A percentile compares a stretch with the other conserved stretches of the same genome.
These are phyloP conservation scores for Antedon mediterranea DNA, from an alignment of 53 echinoderm and acorn worm genomes.

Conservation along the genomic window DNA sequence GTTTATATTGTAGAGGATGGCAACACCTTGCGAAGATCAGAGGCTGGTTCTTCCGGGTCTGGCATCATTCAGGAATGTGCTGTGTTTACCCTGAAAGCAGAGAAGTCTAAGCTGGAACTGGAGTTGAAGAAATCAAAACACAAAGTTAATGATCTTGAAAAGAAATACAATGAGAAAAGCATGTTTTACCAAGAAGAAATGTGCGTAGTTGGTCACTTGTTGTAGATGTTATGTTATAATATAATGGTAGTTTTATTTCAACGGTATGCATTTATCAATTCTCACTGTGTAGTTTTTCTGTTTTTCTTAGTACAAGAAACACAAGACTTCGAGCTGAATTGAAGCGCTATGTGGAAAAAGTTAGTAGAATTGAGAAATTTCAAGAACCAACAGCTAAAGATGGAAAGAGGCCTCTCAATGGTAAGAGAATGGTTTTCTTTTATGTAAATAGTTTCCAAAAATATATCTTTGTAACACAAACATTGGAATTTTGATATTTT, in stretches of 20 bases:
- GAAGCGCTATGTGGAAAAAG: neutral
- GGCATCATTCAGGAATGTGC: slow-evolving; percentile 35
- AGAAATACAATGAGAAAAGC: slow-evolving; percentile 19
- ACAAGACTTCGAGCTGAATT: neutral
- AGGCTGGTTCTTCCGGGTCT: slow-evolving; percentile 13
- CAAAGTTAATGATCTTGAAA: slow-evolving; percentile 12
- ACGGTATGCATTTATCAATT: too few species aligned
- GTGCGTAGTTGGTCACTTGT: neutral
- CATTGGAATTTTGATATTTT: too few species aligned
- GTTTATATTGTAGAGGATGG: neutral
- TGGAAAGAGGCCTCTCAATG: neutral
- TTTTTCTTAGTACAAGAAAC: neutral
- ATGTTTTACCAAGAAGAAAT: neutral
- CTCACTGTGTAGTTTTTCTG: too few species aligned
- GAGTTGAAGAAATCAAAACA: slow-evolving; percentile 15
- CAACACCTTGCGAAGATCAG: neutral
- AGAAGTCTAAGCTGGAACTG: slow-evolving; percentile 20
- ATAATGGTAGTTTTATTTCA: too few species aligned
- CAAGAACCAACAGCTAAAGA: neutral
- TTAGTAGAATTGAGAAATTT: neutral
- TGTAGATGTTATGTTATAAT: too few species aligned
- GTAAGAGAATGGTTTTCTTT: neutral
- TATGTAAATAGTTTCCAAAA: too few species aligned
- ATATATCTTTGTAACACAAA: too few species aligned
- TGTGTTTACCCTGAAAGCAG: slow-evolving; percentile 30